Conservation (phyloP, 37 sponge, comb jelly and placozoan genomes). For the Crambe crambe region DNA sequence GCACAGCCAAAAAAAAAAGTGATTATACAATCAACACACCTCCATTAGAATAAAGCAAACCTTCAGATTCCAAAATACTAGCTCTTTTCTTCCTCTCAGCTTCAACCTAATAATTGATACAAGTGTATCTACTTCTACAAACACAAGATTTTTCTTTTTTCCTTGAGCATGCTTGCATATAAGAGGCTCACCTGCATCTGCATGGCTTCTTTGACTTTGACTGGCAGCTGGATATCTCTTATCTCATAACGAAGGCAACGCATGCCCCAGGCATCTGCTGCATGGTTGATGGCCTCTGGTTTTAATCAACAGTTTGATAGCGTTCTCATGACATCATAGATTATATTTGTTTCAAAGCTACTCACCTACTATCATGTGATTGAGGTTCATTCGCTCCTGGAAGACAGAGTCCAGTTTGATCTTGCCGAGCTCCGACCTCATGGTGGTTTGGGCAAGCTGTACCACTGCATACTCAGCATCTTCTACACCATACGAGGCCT, state of each 20-base stretch:
- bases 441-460: conserved; percentile 98
- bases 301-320: not conserved
- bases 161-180: not conserved
- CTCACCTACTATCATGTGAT: conserved; percentile 92
- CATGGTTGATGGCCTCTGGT: conserved; percentile 93
- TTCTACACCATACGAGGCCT: conserved; percentile 98
- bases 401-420: conserved; percentile 94
- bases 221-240: conserved; percentile 87
- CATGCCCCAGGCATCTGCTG: conserved; percentile 96
- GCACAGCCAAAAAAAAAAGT: conserved; percentile 79
- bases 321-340: not conserved
- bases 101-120: conserved; percentile 73
- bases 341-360: not conserved
- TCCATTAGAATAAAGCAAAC: conserved; percentile 18
- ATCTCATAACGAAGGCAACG: conserved; percentile 97
- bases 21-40: not conserved
- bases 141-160: too few species aligned
- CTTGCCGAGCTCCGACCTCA: conserved; percentile 98
- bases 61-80: conserved; percentile 93
- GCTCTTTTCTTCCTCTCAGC: conserved; percentile 99
- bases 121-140: not conserved
- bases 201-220: conserved; percentile 99
- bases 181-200: conserved; percentile 88
- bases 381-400: conserved; percentile 91
- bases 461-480: conserved; percentile 94